phyloP scores from a whole-genome alignment of 64 coral and sea anemone species.

The Pocillopora damicornis region DNA sequence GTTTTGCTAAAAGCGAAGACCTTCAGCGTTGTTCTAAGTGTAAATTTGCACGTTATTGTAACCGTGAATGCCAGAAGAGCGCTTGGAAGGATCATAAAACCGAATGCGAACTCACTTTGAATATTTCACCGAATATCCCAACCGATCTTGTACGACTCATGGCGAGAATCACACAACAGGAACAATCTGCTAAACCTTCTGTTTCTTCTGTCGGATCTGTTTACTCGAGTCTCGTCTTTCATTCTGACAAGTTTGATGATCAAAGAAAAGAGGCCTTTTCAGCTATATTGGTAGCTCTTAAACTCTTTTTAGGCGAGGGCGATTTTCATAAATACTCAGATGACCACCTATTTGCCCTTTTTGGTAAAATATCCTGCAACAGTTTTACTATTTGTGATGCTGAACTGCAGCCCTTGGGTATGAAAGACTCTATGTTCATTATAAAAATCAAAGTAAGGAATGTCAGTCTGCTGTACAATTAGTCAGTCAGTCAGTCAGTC shows the following conservation, averaged over 20 bases:
- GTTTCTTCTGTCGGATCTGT: neutral
- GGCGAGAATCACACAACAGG: conserved; percentile 56
- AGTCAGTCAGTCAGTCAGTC: no score
- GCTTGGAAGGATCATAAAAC: conserved; percentile 93
- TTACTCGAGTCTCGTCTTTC: conserved; percentile 49
- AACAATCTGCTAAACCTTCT: neutral
- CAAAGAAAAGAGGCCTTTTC: conserved; percentile 68
- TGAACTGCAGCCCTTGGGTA: conserved; percentile 82
- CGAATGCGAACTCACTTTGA: conserved; percentile 68
- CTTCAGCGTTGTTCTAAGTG: conserved; percentile 81
- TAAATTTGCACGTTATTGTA: conserved; percentile 82
- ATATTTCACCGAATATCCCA: conserved; percentile 59
- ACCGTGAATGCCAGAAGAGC: conserved; percentile 63
- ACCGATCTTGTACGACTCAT: conserved; percentile 73
- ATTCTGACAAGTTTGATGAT: conserved; percentile 49
- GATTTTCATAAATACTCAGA: conserved; percentile 31
- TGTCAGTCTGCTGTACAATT: no score
- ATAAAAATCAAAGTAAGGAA: no score
- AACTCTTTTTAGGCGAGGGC: conserved; percentile 43
- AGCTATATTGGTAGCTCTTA: conserved; percentile 44
- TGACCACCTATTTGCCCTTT: conserved; percentile 64
- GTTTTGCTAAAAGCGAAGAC: conserved; percentile 50
- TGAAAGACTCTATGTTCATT: neutral
- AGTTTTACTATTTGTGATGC: conserved; percentile 94
- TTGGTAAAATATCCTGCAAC: conserved; percentile 92